phyloP scores from a whole-genome alignment of 2,888 invertebrate genomes.

The Itoplectis maculator region DNA sequence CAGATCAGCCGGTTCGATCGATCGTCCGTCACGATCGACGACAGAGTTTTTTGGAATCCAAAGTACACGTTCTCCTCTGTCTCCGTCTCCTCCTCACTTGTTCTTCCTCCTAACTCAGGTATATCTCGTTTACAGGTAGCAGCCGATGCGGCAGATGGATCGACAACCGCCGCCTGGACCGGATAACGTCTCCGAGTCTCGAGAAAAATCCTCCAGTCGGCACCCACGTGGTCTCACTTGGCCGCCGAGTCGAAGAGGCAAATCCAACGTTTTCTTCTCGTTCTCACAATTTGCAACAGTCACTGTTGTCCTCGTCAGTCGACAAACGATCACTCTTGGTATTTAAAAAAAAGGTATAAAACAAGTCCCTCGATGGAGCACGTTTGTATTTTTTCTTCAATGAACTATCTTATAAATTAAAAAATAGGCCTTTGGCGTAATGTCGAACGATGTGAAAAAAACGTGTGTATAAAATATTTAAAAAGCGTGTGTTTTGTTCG shows the following conservation, averaged over 20 bases:
- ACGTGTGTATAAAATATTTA: not conserved
- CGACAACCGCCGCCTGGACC: slow-evolving; percentile 12
- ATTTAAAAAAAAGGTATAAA: slow-evolving; percentile 2
- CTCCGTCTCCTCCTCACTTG: slow-evolving; percentile 13
- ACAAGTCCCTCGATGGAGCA: slow-evolving; percentile 6
- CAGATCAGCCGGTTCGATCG: slow-evolving; percentile 69
- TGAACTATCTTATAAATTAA: not conserved
- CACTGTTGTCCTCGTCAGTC: slow-evolving; percentile 5
- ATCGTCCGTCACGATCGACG: slow-evolving; percentile 64
- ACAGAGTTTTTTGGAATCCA: slow-evolving; percentile 22
- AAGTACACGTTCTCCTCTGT: not conserved
- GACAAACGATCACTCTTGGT: slow-evolving; percentile 18
- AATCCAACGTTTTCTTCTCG: slow-evolving; percentile 25
- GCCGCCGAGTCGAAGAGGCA: not conserved
- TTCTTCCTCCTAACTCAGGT: slow-evolving; percentile 29
- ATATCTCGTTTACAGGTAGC: slow-evolving; percentile 29
- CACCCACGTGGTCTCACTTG: slow-evolving; percentile 62
- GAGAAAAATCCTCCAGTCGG: not conserved
- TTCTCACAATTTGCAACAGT: slow-evolving; percentile 36
- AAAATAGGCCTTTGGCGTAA: slow-evolving; percentile 6
- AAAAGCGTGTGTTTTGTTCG: slow-evolving; percentile 1
- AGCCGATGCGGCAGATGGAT: slow-evolving; percentile 6
- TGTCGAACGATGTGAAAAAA: not conserved
- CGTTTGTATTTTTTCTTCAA: not conserved
- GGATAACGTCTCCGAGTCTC: not conserved